Evolutionary conservation across 2,113 vertebrate genomes (phyloP), one percentile per base, ranked within the genome.

Genomic region (Heterotilapia buettikoferi): DNA sequence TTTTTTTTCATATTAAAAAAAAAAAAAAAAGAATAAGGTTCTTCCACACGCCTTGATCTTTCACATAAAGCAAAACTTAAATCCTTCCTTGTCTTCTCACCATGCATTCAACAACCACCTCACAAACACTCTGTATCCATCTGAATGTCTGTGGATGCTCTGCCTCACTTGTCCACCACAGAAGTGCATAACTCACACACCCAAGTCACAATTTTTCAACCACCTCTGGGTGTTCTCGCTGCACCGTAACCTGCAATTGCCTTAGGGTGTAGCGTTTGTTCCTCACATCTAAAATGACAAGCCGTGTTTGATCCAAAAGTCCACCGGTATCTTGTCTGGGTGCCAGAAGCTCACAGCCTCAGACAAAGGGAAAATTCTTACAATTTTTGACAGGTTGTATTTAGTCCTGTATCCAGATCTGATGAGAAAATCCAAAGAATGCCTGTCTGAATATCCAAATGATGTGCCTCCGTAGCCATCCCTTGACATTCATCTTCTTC

Each of bases 231-330:
- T 86, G 63, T 85, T 86, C 59, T 86, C 86, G 1, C 83, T 59
- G 52, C 63, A 14, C 12, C 18, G 6, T 45, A 90, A 89, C 92
- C 91, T 90, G 89, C 84, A 91, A 93, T 93, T 93, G 90, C 76
- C 82, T 73, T 50, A 3, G 47, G 31, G 36, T 61, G 80, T 80
- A 56, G 83, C 1, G 38, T 26, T 88, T 66, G 86, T 90, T 66
- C 85, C 40, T 83, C 61, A 31, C 3, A 52, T 78, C 71, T 33
- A 31, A 86, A 93, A 54, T 4, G 50, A 53, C 12, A 4, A 50
- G 71, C 4, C 0, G 13, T n/a, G n/a, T 21, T 84, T 50, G 76
- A 86, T 93, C 90, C 85, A 85, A 82, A 50, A 36, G 36, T 83
- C 71, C 50, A 47, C 10, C 10, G 76, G 21, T 88, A 45, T 88